These are phyloP conservation scores for Herpetotheres cachinnans DNA, from an alignment of 2,113 vertebrate genomes.

Conservation along the genomic window DNA sequence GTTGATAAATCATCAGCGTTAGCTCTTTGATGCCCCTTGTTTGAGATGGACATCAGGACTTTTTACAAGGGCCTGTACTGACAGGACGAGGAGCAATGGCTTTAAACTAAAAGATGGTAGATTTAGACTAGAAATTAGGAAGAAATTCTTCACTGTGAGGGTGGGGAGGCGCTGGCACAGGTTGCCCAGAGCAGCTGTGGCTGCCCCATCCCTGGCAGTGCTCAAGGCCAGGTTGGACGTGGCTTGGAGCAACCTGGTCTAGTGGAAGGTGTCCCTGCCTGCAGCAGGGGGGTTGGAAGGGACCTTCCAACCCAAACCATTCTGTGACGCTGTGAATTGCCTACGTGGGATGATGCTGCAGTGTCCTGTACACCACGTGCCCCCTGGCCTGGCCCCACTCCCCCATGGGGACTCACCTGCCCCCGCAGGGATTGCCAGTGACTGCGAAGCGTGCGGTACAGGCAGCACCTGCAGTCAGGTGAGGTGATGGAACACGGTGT, in stretches of 20 bases:
- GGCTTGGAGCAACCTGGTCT: too few relatives aligned
- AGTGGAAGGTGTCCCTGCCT: not conserved
- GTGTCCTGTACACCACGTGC: rapidly evolving
- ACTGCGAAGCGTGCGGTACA: rapidly evolving
- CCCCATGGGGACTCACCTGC: too few relatives aligned
- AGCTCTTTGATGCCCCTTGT: not conserved
- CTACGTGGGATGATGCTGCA: rapidly evolving
- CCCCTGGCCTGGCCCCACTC: rapidly evolving
- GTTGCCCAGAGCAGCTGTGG: not conserved
- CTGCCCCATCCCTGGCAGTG: too few relatives aligned
- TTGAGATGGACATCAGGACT: too few relatives aligned
- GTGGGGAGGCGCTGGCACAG: not conserved
- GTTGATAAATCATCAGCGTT: not conserved
- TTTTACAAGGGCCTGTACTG: too few relatives aligned
- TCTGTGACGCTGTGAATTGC: not conserved
- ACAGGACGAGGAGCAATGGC: too few relatives aligned
- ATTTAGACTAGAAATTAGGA: too few relatives aligned
- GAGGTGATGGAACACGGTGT: rapidly evolving
- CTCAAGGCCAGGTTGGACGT: too few relatives aligned
- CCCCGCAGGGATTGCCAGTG: rapidly evolving
- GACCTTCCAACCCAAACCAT: too few relatives aligned
- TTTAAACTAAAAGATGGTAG: too few relatives aligned
- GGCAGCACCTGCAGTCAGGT: not conserved
- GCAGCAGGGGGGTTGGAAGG: not conserved
- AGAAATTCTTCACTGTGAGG: too few relatives aligned